A percentile compares a stretch with the other conserved stretches of the same genome.
Evolutionary conservation across 2,888 invertebrate species (phyloP).

Genomic region (Osedax fenrisi): DNA sequence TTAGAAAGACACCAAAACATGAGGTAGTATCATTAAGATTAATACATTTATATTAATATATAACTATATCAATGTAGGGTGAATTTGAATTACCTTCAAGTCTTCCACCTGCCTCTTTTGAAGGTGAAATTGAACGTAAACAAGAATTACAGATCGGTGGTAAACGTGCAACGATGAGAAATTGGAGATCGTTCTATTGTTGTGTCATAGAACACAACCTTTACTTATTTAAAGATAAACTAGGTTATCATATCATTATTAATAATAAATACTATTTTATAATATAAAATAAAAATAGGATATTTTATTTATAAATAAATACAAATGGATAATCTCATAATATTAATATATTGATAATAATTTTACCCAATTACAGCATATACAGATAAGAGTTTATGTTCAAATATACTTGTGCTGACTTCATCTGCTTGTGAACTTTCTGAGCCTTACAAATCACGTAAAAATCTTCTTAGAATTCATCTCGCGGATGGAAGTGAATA

Average conservation of each 20-base stretch:
- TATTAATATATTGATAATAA: constrained; percentile 8
- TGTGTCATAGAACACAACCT: constrained; percentile 89
- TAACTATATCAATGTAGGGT: neutral
- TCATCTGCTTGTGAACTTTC: constrained; percentile 73
- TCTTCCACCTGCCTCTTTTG: constrained; percentile 78
- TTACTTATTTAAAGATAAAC: constrained; percentile 91
- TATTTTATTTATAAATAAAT: neutral
- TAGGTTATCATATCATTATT: constrained; percentile 49
- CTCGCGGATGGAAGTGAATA: constrained; percentile 84
- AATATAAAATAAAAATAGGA: neutral
- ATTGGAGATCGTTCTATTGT: constrained; percentile 87
- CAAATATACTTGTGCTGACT: constrained; percentile 66
- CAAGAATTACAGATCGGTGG: constrained; percentile 84
- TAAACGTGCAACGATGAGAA: constrained; percentile 80
- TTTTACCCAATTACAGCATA: constrained; percentile 68
- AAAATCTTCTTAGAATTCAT: constrained; percentile 68
- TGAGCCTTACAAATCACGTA: constrained; percentile 85
- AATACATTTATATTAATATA: neutral
- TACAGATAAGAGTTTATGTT: constrained; percentile 71
- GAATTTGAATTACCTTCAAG: constrained; percentile 39
- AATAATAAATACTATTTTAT: neutral
- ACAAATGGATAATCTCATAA: neutral
- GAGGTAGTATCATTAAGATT: neutral
- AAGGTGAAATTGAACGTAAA: constrained; percentile 80
- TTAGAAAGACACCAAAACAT: neutral